These are phyloP conservation scores for Eretmochelys imbricata DNA, from an alignment of 2,113 vertebrate genomes.

Conservation along the genomic window DNA sequence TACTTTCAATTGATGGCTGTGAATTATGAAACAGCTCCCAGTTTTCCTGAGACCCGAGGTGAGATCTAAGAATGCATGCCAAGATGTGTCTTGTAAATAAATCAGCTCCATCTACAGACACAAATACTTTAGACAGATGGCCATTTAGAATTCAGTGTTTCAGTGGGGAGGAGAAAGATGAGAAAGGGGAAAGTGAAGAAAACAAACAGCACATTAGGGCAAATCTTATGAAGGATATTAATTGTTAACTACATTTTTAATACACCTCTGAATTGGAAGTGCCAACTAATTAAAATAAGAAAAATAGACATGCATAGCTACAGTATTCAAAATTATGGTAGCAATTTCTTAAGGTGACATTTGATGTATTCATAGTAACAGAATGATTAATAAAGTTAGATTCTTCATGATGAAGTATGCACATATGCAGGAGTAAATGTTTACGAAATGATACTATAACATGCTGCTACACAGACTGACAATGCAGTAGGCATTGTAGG, in stretches of 20 bases:
- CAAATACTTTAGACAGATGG: constrained; percentile 65
- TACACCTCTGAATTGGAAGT: background rate
- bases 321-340: background rate
- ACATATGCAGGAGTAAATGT: background rate
- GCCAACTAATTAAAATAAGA: background rate
- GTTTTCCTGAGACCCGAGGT: constrained; percentile 67
- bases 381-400: background rate
- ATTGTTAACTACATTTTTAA: constrained; percentile 3
- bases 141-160: constrained; percentile 70
- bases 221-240: background rate
- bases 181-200: background rate
- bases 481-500: background rate
- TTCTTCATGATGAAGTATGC: constrained; percentile 14
- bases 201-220: background rate
- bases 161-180: background rate
- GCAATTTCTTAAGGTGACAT: background rate
- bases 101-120: constrained; percentile 49
- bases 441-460: constrained; percentile 17
- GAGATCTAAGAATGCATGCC: constrained; percentile 68
- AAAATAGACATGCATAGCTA: background rate
- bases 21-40: constrained; percentile 75
- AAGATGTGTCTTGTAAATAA: constrained; percentile 75
- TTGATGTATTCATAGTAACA: background rate
- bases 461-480: background rate
- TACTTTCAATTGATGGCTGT: constrained; percentile 71